These are phyloP conservation scores for Laticauda colubrina DNA, from an alignment of 2,113 vertebrate species.

Conservation along the genomic window DNA sequence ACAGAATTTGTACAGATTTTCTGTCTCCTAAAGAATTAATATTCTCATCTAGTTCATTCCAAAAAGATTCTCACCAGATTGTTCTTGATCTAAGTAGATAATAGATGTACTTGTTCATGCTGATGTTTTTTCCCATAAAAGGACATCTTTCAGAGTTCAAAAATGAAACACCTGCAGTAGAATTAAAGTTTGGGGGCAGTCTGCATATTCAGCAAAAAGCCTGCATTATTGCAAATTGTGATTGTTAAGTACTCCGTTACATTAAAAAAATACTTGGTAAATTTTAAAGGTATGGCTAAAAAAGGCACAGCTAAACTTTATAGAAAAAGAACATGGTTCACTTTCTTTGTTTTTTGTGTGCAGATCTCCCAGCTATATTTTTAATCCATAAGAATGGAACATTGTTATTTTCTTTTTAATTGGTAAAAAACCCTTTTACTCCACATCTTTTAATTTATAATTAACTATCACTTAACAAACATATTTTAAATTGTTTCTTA, in stretches of 20 bases:
- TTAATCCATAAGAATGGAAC: background rate
- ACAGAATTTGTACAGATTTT: background rate
- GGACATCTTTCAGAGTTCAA: conserved; percentile 8
- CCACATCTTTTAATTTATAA: background rate
- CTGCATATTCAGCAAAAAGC: background rate
- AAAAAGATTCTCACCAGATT: background rate
- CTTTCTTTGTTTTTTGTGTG: background rate
- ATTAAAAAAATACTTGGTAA: background rate
- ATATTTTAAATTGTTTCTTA: conserved; percentile 38
- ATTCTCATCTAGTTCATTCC: conserved; percentile 19
- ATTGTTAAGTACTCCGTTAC: background rate
- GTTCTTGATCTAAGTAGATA: background rate
- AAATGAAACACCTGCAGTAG: background rate
- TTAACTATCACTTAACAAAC: conserved; percentile 2
- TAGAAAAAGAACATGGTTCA: background rate
- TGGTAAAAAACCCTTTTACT: conserved; percentile 2
- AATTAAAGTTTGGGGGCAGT: background rate
- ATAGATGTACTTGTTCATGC: background rate
- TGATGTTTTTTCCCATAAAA: background rate
- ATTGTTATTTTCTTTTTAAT: background rate
- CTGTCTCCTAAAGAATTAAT: background rate
- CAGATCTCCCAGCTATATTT: background rate
- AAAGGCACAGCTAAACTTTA: background rate
- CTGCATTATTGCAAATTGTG: background rate
- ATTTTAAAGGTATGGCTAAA: background rate